These are phyloP conservation scores for Paramormyrops kingsleyae DNA, from an alignment of 2,113 vertebrate species.

Conservation along the genomic window DNA sequence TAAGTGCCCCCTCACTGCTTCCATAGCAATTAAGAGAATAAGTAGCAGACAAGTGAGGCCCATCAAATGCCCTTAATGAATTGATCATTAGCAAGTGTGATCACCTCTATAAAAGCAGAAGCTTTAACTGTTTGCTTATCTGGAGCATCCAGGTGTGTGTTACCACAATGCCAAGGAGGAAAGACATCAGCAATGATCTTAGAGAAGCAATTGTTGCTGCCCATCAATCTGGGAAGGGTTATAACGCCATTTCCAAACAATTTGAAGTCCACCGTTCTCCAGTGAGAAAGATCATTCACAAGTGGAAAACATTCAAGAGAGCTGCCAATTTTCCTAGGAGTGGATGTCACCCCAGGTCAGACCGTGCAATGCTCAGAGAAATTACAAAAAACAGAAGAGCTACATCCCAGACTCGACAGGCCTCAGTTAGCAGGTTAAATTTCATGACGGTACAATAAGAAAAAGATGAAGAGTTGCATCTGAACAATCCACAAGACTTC, in stretches of 20 bases:
- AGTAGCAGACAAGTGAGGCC: neutral
- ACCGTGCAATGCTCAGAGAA: no score
- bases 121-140: neutral
- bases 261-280: neutral
- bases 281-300: neutral
- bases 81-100: neutral
- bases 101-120: neutral
- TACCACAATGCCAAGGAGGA: neutral
- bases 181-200: neutral
- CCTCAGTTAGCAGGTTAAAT: neutral
- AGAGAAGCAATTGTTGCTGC: neutral
- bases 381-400: neutral
- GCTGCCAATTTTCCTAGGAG: neutral
- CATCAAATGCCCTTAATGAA: neutral
- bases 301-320: neutral
- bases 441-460: neutral
- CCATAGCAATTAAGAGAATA: neutral
- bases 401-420: neutral
- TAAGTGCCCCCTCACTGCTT: neutral
- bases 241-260: neutral
- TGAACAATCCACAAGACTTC: neutral
- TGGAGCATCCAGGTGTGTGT: neutral
- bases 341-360: neutral
- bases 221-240: neutral
- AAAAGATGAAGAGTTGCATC: neutral